Conservation (phyloP, 2,113 vertebrate species). For the Zingel zingel region DNA sequence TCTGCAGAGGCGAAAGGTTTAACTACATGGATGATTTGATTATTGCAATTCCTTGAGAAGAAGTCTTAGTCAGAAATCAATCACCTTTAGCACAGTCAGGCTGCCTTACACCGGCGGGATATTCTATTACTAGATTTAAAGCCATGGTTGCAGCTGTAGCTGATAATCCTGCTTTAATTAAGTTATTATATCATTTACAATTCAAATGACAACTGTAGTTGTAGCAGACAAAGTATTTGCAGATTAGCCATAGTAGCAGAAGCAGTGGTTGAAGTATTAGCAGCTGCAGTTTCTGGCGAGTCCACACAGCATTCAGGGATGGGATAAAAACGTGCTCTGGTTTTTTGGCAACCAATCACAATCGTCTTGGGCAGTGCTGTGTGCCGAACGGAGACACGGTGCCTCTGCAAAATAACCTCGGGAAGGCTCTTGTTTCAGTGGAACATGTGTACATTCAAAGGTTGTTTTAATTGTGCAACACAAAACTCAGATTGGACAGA, state of each 20-base stretch:
- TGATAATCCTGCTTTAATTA: conserved; percentile 26
- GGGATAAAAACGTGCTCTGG: no score
- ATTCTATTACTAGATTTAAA: conserved; percentile 37
- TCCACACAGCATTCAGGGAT: no score
- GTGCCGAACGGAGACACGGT: no score
- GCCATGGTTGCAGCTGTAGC: conserved; percentile 9
- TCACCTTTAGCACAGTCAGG: conserved; percentile 2
- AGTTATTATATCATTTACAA: conserved; percentile 18
- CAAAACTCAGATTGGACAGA: no score
- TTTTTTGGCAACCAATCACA: no score
- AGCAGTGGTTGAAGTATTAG: background rate
- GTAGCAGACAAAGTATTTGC: background rate
- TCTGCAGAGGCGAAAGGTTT: conserved; percentile 17
- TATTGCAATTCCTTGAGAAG: conserved; percentile 11
- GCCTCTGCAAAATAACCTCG: no score
- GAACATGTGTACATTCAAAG: no score
- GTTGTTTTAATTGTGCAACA: no score
- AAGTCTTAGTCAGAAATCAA: conserved; percentile 33
- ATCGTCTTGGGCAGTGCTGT: no score
- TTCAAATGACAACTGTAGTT: background rate
- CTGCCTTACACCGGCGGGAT: background rate
- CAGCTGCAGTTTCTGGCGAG: background rate
- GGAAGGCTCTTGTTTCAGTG: no score
- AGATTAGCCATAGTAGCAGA: background rate
- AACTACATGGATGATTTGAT: conserved; percentile 27